phyloP scores from a whole-genome alignment of 2,113 vertebrate genomes.

The Telmatochromis brichardi region DNA sequence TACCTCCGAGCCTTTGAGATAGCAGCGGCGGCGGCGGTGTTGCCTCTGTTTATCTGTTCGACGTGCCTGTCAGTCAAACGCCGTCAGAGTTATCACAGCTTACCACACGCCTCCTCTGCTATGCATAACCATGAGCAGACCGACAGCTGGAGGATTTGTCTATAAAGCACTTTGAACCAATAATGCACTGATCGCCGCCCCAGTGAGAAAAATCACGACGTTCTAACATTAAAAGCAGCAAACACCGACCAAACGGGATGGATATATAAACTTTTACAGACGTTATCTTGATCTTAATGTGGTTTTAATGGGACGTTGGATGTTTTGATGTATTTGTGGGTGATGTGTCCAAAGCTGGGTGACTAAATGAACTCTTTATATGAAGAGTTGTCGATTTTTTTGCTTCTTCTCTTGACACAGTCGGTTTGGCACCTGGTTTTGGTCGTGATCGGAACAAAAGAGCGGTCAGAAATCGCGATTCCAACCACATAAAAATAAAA shows the following conservation, averaged over 20 bases:
- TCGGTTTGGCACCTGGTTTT: conserved; percentile 61
- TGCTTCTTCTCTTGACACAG: conserved; percentile 51
- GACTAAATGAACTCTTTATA: not conserved
- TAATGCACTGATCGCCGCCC: conserved; percentile 50
- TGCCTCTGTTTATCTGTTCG: not conserved
- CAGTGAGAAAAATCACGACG: not conserved
- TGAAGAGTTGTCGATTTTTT: not conserved
- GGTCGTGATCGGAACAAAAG: conserved; percentile 27
- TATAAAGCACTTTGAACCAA: conserved; percentile 68
- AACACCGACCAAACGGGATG: not conserved
- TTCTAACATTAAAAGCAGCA: conserved; percentile 4
- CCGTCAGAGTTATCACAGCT: not conserved
- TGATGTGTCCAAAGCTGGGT: not conserved
- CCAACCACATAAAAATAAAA: not conserved
- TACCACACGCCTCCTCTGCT: not conserved
- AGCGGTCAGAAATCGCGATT: not conserved
- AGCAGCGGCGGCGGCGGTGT: not conserved
- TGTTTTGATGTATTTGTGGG: not conserved
- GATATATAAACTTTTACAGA: not conserved
- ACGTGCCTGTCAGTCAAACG: conserved; percentile 7
- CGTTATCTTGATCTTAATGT: not conserved
- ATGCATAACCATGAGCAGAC: not conserved
- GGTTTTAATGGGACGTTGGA: not conserved
- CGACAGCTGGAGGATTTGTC: not conserved
- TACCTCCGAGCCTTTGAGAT: conserved; percentile 8